A percentile compares a stretch with the other conserved stretches of the same genome.
These are phyloP conservation scores for Lipotes vexillifer DNA, from an alignment of 2,113 vertebrate genomes.

Conservation along the genomic window DNA sequence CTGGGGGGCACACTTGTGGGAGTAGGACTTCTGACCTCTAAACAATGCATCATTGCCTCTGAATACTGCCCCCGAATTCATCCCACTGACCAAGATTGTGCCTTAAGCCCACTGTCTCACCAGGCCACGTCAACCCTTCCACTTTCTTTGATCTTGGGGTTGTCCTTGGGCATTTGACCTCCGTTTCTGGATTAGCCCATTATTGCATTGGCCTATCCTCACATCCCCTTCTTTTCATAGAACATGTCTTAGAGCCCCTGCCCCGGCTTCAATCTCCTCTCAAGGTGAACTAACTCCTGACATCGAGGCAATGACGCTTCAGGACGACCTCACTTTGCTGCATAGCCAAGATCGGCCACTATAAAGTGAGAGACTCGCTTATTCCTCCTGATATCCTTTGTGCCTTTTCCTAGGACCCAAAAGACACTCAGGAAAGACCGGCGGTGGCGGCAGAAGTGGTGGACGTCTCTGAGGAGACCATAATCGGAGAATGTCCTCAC, in stretches of 20 bases:
- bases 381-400: neutral
- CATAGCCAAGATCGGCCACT: rapidly evolving
- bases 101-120: rapidly evolving
- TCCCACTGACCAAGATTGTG: too few species aligned
- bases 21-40: rapidly evolving
- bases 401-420: neutral
- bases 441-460: rapidly evolving
- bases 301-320: rapidly evolving
- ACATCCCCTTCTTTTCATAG: neutral
- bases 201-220: rapidly evolving
- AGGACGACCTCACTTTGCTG: neutral
- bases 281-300: neutral
- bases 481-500: rapidly evolving
- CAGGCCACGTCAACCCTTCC: neutral
- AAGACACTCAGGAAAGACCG: neutral
- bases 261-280: neutral
- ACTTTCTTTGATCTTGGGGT: neutral
- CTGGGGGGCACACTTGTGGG: neutral
- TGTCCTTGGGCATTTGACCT: neutral
- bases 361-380: neutral
- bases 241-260: neutral
- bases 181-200: neutral
- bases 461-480: rapidly evolving
- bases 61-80: too few species aligned
- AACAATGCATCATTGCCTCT: rapidly evolving